Percentiles rank a stretch among this genome's conserved stretches.
Evolutionary conservation across 2,797 vertebrate species (phyloP).

Genomic region (Gymnothorax javanicus): DNA sequence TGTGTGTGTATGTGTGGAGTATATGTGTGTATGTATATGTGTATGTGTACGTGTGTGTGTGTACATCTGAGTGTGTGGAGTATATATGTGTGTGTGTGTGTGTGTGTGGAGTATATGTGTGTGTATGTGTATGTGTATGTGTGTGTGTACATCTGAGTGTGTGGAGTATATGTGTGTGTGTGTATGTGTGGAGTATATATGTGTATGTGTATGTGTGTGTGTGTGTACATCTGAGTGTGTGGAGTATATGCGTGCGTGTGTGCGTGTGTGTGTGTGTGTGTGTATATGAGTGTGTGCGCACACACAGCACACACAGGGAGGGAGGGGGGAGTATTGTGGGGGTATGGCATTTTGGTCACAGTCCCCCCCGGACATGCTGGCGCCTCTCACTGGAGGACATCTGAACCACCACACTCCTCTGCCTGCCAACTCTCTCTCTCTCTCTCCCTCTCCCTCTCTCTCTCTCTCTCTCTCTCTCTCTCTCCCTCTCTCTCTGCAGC

Average conservation of each 20-base stretch:
- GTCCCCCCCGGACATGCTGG: constrained; percentile 84
- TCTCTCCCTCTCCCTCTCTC: constrained; percentile 70
- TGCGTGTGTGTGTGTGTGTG: constrained; percentile 74
- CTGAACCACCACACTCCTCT: constrained; percentile 88
- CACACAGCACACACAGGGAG: constrained; percentile 39
- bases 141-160: too few relatives aligned
- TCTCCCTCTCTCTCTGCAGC: constrained; percentile 25
- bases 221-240: too few relatives aligned
- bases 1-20: constrained; percentile 43
- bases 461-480: constrained; percentile 52
- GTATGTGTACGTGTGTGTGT: constrained; percentile 55
- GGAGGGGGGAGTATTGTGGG: constrained; percentile 50
- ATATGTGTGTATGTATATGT: constrained; percentile 46
- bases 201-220: constrained; percentile 61
- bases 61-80: constrained; percentile 49
- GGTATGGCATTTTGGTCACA: constrained; percentile 71
- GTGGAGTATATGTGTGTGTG: constrained; percentile 52
- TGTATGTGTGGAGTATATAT: constrained; percentile 44
- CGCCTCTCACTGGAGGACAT: constrained; percentile 89
- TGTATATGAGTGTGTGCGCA: constrained; percentile 43
- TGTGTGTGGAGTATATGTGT: too few relatives aligned
- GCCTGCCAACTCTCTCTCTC: constrained; percentile 77
- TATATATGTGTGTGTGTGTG: constrained; percentile 12
- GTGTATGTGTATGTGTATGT: too few relatives aligned
- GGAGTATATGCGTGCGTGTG: constrained; percentile 63